Evolutionary conservation across 2,888 invertebrate species (phyloP), one percentile per base, ranked within the genome.

Genomic region (Diabrotica balteata): DNA sequence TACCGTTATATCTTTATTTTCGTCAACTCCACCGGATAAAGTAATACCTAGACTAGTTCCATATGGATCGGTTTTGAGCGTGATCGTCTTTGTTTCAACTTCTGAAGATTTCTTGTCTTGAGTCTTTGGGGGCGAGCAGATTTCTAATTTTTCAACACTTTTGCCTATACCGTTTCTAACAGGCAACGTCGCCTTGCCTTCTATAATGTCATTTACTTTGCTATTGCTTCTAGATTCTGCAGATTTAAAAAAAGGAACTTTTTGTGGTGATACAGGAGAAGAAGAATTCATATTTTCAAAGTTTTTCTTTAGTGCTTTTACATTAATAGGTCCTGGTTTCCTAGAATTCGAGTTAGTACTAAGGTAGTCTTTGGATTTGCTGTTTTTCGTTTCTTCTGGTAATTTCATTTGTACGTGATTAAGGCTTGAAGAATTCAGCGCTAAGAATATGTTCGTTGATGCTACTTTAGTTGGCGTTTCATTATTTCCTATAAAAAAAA

Each of bases 1-100:
- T 84, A 94, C 95, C 79, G 94, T 95, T 73, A 96, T 94, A 84
- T 95, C 94, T 86, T 95, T 96, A 78, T 92, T 91, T 86, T 96
- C 96, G 82, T 96, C 96, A 17, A 91, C 90, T 61, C 96, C 96
- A 67, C 96, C 96, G 61, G 95, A 94, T 75, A 96, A 85, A 54
- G 94, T 94, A 69, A 96, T 91, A 53, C 96, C 96, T 68, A 96
- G 91, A 79, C 93, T 93, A 32, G 93, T 90, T 55, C 89, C 89
- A 4, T 88, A 86, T 72, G 88, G 87, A 78, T 92, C 91, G 67
- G 91, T 86, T 78, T 90, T 90, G 67, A 92, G 84, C 42, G 90
- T 86, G 54, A 91, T 88, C 46, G 91, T 90, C 71, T 88, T 85
- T 7, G 90, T 88, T 73, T 89, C 65, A 42, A 45, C 9, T 11